These are phyloP conservation scores for Tragelaphus buxtoni DNA, from an alignment of 2,113 vertebrate genomes.

Conservation along the genomic window DNA sequence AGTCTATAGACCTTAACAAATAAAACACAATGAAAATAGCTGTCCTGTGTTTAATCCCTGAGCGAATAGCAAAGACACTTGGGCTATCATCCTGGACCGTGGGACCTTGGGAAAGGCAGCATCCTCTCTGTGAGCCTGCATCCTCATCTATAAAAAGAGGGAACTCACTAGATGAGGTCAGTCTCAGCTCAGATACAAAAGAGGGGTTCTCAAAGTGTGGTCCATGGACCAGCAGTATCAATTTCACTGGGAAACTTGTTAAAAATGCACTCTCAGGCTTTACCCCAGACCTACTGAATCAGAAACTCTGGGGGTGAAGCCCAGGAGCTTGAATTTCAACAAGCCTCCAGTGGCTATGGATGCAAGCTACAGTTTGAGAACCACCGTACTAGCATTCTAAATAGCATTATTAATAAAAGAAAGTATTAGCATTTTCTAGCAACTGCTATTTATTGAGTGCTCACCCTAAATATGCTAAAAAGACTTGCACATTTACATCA, in stretches of 20 bases:
- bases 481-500: not conserved
- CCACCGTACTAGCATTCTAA: not conserved
- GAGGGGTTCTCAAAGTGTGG: not conserved
- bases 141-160: not conserved
- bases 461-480: not conserved
- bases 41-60: not conserved
- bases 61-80: not conserved
- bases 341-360: not conserved
- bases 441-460: not conserved
- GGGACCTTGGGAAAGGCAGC: not conserved
- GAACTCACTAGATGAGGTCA: not conserved
- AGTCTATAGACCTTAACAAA: not conserved
- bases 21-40: not conserved
- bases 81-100: not conserved
- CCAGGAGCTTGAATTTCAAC: not conserved
- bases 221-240: not conserved
- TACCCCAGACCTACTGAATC: not conserved
- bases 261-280: not conserved
- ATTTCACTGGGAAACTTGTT: not conserved
- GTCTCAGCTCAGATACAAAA: not conserved
- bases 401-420: not conserved
- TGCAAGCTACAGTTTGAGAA: not conserved
- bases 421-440: not conserved
- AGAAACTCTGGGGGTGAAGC: not conserved
- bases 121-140: not conserved